Evolutionary conservation across 2,797 vertebrate genomes (phyloP), one percentile per base, ranked within the genome.

Genomic region (Lagodon rhomboides): DNA sequence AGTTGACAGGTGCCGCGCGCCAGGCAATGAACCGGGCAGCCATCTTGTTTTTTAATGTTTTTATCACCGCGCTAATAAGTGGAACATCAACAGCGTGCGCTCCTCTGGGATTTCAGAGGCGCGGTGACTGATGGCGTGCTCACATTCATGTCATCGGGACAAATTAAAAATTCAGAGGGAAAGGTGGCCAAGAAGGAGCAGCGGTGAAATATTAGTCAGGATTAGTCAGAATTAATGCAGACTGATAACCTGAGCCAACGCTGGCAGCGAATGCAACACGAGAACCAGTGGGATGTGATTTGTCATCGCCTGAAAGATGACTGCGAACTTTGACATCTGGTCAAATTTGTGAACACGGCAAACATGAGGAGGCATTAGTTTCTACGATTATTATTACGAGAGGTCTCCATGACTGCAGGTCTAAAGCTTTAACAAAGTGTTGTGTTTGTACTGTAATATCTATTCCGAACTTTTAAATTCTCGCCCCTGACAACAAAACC

Each of bases 1-100:
- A 69, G 75, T 3, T 79, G 73, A 85, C 62, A 62, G 72, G 56
- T 67, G n/a, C 38, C 44, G 63, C 22, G 27, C 84, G 61, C 53
- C 23, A 51, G 50, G 38, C 56, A 44, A 55, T 5, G 71, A 67
- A 85, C 17, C 64, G 66, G 56, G 34, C 55, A 30, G 3, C 27
- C 55, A 60, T 53, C 17, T 43, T 72, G 18, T 47, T 77, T 61
- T 34, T 34, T 34, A 8, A 34, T 64, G 8, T 34, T 34, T 8
- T 34, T 27, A 23, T 77, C 70, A 54, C 64, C 50, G 60, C 79
- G 74, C 53, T 75, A 64, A 68, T 69, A 60, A 75, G 51, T 51
- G 49, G 34, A 59, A 75, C 66, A 78, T 49, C 55, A 69, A 64
- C 62, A 68, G 12, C 46, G 61, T 6, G 13, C 73, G 34, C 30